Evolutionary conservation across 1,140 invertebrate genomes (phyloP).

Genomic region (Pogonus chalceus): DNA sequence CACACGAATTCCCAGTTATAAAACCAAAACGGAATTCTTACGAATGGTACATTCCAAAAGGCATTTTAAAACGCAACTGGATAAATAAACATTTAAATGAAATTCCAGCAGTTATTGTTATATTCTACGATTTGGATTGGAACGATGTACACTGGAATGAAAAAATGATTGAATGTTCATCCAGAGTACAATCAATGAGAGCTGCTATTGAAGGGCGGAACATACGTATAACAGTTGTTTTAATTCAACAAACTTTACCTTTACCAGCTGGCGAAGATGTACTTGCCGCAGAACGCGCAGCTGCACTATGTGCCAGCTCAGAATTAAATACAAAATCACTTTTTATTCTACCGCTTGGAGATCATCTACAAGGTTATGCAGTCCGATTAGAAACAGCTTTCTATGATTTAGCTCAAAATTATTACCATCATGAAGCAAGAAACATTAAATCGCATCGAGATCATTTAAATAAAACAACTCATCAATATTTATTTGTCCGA

Average conservation of each 20-base stretch:
- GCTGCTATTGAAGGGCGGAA: slow-evolving; percentile 61
- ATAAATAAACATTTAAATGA: slow-evolving; percentile 86
- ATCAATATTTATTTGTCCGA: slow-evolving; percentile 85
- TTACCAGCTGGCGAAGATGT: slow-evolving; percentile 75
- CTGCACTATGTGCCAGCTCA: slow-evolving; percentile 79
- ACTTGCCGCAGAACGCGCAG: slow-evolving; percentile 76
- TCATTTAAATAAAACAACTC: slow-evolving; percentile 82
- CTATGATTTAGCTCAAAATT: slow-evolving; percentile 82
- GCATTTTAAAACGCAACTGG: slow-evolving; percentile 93
- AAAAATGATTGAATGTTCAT: slow-evolving; percentile 86
- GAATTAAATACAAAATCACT: slow-evolving; percentile 85
- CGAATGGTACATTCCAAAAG: slow-evolving; percentile 94
- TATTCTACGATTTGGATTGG: slow-evolving; percentile 97
- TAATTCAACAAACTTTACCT: slow-evolving; percentile 71
- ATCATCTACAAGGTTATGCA: slow-evolving; percentile 72
- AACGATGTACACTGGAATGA: slow-evolving; percentile 88
- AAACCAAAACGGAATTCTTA: slow-evolving; percentile 88
- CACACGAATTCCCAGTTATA: slow-evolving; percentile 78
- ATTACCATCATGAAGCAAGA: slow-evolving; percentile 84
- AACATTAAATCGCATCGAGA: slow-evolving; percentile 81
- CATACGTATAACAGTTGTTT: slow-evolving; percentile 78
- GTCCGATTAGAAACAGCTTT: slow-evolving; percentile 83
- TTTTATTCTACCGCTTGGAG: slow-evolving; percentile 79
- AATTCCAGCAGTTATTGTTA: slow-evolving; percentile 84
- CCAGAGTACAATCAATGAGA: slow-evolving; percentile 74